phyloP scores from a whole-genome alignment of 2,113 vertebrate genomes.

The Mormoops blainvillei region DNA sequence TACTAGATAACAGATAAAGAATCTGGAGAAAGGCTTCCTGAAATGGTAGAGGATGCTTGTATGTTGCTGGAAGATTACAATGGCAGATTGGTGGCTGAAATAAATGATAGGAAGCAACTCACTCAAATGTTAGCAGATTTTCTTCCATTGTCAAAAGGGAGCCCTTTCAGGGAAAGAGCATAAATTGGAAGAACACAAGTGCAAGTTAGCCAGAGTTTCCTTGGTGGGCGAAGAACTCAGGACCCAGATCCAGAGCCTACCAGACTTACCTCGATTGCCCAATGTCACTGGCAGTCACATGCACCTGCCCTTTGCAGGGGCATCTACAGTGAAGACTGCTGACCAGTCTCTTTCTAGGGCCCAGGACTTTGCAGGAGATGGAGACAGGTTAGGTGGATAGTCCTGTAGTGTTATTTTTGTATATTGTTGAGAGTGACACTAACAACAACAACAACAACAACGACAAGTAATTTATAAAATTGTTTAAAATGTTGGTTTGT shows the following conservation, averaged over 20 bases:
- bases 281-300: constrained; percentile 89
- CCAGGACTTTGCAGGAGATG: constrained; percentile 78
- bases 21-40: constrained; percentile 84
- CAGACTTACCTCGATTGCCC: constrained; percentile 89
- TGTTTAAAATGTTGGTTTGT: constrained; percentile 83
- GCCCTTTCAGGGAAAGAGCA: constrained; percentile 96
- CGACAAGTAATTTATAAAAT: constrained; percentile 82
- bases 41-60: constrained; percentile 94
- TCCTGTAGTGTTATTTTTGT: constrained; percentile 92
- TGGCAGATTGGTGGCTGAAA: constrained; percentile 96
- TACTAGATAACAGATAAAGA: constrained; percentile 94
- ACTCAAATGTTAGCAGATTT: constrained; percentile 93
- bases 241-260: constrained; percentile 92
- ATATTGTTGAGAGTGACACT: constrained; percentile 83
- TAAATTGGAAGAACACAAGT: constrained; percentile 99
- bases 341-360: constrained; percentile 52
- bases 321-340: constrained; percentile 91
- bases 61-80: constrained; percentile 99
- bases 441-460: constrained; percentile 77
- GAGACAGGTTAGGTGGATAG: constrained; percentile 81
- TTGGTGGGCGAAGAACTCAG: constrained; percentile 96
- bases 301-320: constrained; percentile 88
- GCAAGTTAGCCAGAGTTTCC: constrained; percentile 93
- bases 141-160: constrained; percentile 96
- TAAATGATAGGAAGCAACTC: constrained; percentile 96